A percentile compares a stretch with the other conserved stretches of the same genome.
These are phyloP conservation scores for Cardinalis cardinalis DNA, from an alignment of 2,113 vertebrate genomes.

Conservation along the genomic window DNA sequence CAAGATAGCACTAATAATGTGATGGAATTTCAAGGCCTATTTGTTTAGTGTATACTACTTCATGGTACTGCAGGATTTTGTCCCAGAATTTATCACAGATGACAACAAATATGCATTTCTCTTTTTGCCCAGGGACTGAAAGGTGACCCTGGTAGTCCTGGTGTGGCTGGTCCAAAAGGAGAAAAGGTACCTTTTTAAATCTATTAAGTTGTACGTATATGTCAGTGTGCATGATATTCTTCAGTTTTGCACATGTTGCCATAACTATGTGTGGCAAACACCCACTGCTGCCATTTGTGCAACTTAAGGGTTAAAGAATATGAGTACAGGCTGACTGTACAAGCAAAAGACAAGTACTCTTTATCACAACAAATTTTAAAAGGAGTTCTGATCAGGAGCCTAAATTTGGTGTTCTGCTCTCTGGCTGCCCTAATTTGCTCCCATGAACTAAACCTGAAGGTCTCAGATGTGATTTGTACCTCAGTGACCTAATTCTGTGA, in stretches of 20 bases:
- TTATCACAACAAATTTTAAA: not conserved
- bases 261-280: not conserved
- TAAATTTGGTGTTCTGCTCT: not conserved
- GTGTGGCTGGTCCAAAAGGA: slow-evolving; percentile 81
- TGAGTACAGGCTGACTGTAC: not conserved
- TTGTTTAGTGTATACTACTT: not conserved
- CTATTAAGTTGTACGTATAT: not conserved
- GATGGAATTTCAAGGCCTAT: slow-evolving; percentile 3
- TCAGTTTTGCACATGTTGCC: not conserved
- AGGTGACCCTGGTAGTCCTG: slow-evolving; percentile 82
- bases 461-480: not conserved
- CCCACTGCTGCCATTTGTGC: not conserved
- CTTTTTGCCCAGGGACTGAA: slow-evolving; percentile 80
- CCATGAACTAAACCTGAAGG: not conserved
- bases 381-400: not conserved
- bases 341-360: not conserved
- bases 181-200: slow-evolving; percentile 78
- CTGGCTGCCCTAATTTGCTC: not conserved
- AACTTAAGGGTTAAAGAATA: not conserved
- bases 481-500: not conserved
- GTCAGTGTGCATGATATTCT: not conserved
- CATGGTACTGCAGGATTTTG: not conserved
- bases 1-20: not conserved
- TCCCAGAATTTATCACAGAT: not conserved
- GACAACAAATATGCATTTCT: slow-evolving; percentile 22